A percentile compares a stretch with the other conserved stretches of the same genome.
phyloP scores from a whole-genome alignment of 92 coral and sea anemone species.

The Porites divaricata region DNA sequence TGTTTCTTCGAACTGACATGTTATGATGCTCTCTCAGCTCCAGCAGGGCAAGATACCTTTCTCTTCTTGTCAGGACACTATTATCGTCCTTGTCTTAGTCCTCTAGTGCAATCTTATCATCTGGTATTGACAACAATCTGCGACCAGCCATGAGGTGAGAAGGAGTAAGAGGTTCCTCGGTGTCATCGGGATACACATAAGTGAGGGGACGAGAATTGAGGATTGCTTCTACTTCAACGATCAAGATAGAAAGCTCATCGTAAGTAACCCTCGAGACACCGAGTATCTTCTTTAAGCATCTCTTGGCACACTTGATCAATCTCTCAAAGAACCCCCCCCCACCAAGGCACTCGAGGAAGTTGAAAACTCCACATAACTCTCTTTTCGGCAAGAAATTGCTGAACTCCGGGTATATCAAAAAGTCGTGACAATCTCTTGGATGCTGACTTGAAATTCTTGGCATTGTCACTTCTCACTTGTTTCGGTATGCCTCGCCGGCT shows the following conservation, averaged over 20 bases:
- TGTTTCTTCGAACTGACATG: constrained; percentile 10
- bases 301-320: constrained; percentile 60
- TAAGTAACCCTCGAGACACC: too few relatives aligned
- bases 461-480: constrained; percentile 27
- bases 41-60: too few relatives aligned
- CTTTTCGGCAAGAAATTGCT: constrained; percentile 2
- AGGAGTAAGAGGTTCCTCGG: constrained; percentile 62
- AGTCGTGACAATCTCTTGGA: constrained; percentile 38
- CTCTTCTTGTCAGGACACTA: too few relatives aligned
- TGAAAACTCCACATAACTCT: constrained; percentile 27
- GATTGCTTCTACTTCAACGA: too few relatives aligned
- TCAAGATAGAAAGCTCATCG: too few relatives aligned
- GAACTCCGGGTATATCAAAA: constrained; percentile 22
- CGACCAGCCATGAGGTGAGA: constrained; percentile 63
- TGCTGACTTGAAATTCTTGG: constrained; percentile 14
- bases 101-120: not conserved
- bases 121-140: constrained; percentile 19
- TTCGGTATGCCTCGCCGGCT: constrained; percentile 31
- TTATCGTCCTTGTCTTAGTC: constrained; percentile 19
- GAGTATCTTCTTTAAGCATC: too few relatives aligned
- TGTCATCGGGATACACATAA: too few relatives aligned
- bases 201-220: too few relatives aligned
- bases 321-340: constrained; percentile 58
- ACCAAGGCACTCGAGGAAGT: constrained; percentile 41
- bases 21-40: constrained; percentile 26